A percentile compares a stretch with the other conserved stretches of the same genome.
phyloP scores from a whole-genome alignment of 2,113 vertebrate genomes.

The Pimephales promelas region DNA sequence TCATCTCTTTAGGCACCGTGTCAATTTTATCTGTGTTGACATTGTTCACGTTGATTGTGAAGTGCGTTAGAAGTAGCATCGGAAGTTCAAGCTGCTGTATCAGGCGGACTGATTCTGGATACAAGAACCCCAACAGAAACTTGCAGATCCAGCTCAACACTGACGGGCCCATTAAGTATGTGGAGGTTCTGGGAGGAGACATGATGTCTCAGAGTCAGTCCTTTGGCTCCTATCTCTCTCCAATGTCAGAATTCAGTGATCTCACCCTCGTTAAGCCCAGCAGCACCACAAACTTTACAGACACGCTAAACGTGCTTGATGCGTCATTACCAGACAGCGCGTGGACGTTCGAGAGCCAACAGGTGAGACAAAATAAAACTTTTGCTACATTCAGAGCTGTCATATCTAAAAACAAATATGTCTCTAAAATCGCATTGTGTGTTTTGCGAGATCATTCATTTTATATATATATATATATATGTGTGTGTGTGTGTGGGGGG shows the following conservation, averaged over 20 bases:
- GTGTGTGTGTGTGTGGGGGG: too few species aligned
- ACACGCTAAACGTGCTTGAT: conserved; percentile 69
- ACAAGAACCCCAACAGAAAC: conserved; percentile 72
- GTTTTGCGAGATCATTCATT: background rate
- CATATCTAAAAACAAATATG: background rate
- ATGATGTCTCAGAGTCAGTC: conserved; percentile 71
- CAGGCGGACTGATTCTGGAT: conserved; percentile 51
- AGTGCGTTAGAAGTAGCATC: conserved; percentile 55
- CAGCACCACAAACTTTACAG: conserved; percentile 72
- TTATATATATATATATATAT: too few species aligned
- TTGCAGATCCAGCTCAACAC: conserved; percentile 74
- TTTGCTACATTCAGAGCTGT: background rate
- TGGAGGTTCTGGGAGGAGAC: conserved; percentile 72
- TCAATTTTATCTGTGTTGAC: conserved; percentile 58
- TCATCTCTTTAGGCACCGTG: conserved; percentile 73
- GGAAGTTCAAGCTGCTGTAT: conserved; percentile 69
- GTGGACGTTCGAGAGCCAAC: conserved; percentile 74
- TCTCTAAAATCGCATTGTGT: background rate
- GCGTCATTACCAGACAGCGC: conserved; percentile 72
- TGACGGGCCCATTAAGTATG: conserved; percentile 76
- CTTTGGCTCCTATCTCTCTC: conserved; percentile 74
- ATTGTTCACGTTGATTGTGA: conserved; percentile 57
- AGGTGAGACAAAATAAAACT: conserved; percentile 46
- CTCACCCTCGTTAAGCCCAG: conserved; percentile 77
- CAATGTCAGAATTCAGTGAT: conserved; percentile 73